phyloP scores from a whole-genome alignment of 2,113 vertebrate species.

The Menura novaehollandiae region DNA sequence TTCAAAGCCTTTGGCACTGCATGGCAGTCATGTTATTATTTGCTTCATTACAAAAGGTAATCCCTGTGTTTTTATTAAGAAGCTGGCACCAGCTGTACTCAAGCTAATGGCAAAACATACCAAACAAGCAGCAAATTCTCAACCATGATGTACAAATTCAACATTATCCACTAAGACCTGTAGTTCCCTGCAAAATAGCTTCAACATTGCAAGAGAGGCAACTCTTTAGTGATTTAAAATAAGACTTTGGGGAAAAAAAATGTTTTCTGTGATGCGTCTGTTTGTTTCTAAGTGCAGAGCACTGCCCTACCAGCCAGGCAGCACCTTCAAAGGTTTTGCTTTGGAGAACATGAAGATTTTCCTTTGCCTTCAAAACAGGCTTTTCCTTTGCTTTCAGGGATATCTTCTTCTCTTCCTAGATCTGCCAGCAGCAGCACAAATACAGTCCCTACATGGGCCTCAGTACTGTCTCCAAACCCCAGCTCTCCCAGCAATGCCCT shows the following conservation, averaged over 20 bases:
- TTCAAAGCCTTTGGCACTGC: slow-evolving; percentile 8
- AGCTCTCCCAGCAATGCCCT: background rate
- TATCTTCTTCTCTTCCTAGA: background rate
- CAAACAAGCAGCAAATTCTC: background rate
- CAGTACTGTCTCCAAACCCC: background rate
- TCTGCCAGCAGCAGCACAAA: background rate
- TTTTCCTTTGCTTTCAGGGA: background rate
- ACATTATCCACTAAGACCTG: background rate
- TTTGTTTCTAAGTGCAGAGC: background rate
- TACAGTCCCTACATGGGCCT: background rate
- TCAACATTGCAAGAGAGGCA: background rate
- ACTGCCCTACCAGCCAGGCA: background rate
- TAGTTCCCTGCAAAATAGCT: background rate
- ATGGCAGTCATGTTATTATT: background rate
- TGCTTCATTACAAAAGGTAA: slow-evolving; percentile 31
- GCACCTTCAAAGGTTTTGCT: background rate
- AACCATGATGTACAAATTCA: background rate
- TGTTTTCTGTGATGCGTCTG: background rate
- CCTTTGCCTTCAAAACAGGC: background rate
- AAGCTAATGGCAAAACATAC: background rate
- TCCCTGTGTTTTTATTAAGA: background rate
- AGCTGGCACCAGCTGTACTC: background rate
- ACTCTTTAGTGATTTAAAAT: background rate
- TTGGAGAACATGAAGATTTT: background rate
- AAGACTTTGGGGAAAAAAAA: background rate